Evolutionary conservation across 1,140 invertebrate genomes (phyloP).

Genomic region (Sitophilus oryzae): DNA sequence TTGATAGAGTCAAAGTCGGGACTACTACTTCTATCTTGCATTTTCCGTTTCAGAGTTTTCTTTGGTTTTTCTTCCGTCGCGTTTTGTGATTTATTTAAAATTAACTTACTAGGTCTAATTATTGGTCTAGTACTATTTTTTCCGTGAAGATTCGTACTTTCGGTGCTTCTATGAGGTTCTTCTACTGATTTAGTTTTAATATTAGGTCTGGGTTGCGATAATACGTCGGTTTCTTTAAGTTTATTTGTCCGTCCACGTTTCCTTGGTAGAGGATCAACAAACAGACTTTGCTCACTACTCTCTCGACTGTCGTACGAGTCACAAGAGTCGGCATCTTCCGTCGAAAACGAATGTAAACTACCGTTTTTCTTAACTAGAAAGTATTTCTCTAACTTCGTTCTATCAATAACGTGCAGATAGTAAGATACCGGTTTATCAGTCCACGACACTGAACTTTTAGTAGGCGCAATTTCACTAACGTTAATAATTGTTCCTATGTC

Average conservation of each 20-base stretch:
- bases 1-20: constrained; percentile 8
- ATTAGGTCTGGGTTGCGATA: background rate
- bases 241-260: constrained; percentile 6
- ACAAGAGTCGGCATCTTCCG: constrained; percentile 13
- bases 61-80: constrained; percentile 6
- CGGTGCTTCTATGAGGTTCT: background rate
- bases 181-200: background rate
- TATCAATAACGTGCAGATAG: constrained; percentile 20
- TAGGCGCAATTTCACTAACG: constrained; percentile 19
- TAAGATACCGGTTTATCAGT: constrained; percentile 20
- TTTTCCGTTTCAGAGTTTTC: constrained; percentile 8
- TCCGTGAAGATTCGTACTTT: background rate
- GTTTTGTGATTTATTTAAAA: constrained; percentile 1
- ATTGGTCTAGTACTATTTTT: background rate
- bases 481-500: constrained; percentile 22
- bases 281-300: background rate
- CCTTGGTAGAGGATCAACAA: constrained; percentile 6
- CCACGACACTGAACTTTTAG: constrained; percentile 20
- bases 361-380: constrained; percentile 18
- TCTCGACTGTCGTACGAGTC: constrained; percentile 14
- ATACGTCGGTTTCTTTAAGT: background rate
- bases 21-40: background rate
- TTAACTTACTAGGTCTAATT: constrained; percentile 16
- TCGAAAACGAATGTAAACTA: background rate
- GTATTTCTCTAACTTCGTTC: constrained; percentile 21